Conservation (phyloP, 64 coral and sea anemone genomes). For the Porites australiensis region DNA sequence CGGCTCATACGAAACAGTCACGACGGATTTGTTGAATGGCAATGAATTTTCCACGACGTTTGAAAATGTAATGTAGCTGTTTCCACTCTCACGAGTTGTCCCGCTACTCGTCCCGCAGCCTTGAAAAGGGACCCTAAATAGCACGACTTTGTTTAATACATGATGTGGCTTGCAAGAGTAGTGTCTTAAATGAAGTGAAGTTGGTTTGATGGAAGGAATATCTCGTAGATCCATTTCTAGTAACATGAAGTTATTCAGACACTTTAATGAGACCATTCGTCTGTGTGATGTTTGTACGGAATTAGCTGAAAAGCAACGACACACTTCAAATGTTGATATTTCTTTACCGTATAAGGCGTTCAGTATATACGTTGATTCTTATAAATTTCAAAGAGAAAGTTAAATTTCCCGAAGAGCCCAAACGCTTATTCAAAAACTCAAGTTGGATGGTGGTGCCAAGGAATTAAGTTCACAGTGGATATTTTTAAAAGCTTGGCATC, state of each 20-base stretch:
- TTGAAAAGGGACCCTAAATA: constrained; percentile 12
- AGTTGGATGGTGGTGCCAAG: no score
- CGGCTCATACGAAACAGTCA: no score
- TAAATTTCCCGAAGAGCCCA: no score
- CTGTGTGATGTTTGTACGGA: neutral
- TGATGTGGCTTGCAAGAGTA: neutral
- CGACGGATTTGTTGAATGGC: no score
- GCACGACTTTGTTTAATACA: neutral
- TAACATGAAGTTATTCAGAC: neutral
- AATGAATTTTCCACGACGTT: constrained; percentile 14
- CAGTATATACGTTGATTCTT: no score
- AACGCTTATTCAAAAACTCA: no score
- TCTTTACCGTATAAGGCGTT: no score
- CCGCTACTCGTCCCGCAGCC: constrained; percentile 18
- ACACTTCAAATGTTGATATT: neutral
- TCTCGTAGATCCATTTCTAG: constrained; percentile 15
- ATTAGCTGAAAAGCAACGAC: neutral
- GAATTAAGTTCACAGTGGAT: no score
- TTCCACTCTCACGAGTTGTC: neutral
- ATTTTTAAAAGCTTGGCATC: no score
- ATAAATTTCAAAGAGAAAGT: no score
- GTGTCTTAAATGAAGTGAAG: constrained; percentile 17
- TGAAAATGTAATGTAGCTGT: constrained; percentile 5
- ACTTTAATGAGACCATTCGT: neutral
- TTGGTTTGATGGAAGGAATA: neutral